Evolutionary conservation across 2,113 vertebrate species (phyloP).

Genomic region (Pagrus major): DNA sequence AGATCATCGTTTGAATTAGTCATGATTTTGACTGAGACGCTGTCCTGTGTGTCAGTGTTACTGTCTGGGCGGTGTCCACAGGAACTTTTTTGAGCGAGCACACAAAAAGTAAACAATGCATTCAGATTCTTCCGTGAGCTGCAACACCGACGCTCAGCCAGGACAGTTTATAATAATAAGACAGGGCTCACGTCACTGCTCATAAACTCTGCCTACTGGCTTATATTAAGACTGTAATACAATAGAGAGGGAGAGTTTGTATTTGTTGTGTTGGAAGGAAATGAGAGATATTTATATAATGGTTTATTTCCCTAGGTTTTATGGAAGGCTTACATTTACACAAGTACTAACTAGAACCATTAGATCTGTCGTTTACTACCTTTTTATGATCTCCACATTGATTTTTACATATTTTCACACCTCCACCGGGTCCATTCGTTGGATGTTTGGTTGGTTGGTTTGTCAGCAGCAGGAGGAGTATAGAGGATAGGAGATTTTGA

Average conservation of each 20-base stretch:
- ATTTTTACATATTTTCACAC: too few relatives aligned
- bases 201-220: neutral
- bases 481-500: too few relatives aligned
- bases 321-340: too few relatives aligned
- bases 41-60: neutral
- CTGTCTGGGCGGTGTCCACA: slow-evolving; percentile 15
- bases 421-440: too few relatives aligned
- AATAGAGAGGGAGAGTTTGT: neutral
- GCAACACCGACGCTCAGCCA: neutral
- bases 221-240: neutral
- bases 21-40: neutral
- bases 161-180: neutral
- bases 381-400: too few relatives aligned
- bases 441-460: too few relatives aligned
- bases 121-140: slow-evolving; percentile 41
- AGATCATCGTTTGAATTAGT: neutral
- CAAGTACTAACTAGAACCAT: too few relatives aligned
- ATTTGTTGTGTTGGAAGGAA: too few relatives aligned
- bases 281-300: too few relatives aligned
- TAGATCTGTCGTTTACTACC: too few relatives aligned
- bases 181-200: neutral
- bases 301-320: too few relatives aligned
- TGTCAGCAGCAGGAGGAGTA: too few relatives aligned
- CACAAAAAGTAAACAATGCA: slow-evolving; percentile 48
- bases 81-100: slow-evolving; percentile 17